A percentile compares a stretch with the other conserved stretches of the same genome.
Conservation (phyloP, 2,797 vertebrate genomes). For the Manis crassicaudata region DNA sequence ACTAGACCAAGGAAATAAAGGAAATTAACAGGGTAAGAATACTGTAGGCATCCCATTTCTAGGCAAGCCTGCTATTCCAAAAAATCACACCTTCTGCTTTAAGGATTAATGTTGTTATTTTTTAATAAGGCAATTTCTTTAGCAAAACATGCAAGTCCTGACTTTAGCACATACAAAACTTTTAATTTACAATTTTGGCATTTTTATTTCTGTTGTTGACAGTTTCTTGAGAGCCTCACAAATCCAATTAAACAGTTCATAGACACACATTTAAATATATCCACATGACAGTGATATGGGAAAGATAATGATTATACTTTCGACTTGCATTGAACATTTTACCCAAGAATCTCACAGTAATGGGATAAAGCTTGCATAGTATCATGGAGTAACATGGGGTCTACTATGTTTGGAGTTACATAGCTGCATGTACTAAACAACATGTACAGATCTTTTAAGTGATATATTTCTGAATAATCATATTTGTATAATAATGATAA, state of each 20-base stretch:
- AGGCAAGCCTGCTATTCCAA: not conserved
- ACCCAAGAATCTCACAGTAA: not conserved
- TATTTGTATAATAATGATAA: not conserved
- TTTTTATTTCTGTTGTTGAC: slow-evolving; percentile 23
- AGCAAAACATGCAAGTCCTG: not conserved
- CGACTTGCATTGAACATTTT: not conserved
- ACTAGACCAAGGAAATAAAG: not conserved
- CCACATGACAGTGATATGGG: not conserved
- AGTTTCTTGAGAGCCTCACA: slow-evolving; percentile 24
- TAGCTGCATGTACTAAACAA: no score
- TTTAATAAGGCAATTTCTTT: not conserved
- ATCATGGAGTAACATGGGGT: not conserved
- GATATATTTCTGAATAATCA: not conserved
- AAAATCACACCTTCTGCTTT: not conserved
- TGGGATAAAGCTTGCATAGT: not conserved
- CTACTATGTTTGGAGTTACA: not conserved
- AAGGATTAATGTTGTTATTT: not conserved
- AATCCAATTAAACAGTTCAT: slow-evolving; percentile 54
- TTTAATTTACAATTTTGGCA: slow-evolving; percentile 50
- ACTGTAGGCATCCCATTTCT: not conserved
- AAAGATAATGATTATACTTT: not conserved
- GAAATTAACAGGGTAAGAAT: not conserved
- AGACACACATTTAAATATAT: slow-evolving; percentile 34
- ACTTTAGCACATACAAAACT: slow-evolving; percentile 13
- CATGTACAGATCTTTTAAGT: not conserved